phyloP scores from a whole-genome alignment of 2,113 vertebrate genomes.

The Ellobius talpinus region DNA sequence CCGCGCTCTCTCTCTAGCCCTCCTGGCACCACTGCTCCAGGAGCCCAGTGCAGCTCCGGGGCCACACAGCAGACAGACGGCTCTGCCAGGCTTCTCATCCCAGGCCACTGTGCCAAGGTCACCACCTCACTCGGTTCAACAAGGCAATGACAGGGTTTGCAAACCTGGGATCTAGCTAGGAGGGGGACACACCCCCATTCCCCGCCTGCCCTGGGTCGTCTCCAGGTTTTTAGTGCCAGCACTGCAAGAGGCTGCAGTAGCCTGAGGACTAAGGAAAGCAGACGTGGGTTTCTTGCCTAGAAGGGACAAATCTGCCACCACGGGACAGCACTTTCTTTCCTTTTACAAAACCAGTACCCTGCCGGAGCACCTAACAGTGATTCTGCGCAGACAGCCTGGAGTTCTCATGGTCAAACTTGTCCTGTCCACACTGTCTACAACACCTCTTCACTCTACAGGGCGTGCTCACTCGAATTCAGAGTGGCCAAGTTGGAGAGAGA shows the following conservation, averaged over 20 bases:
- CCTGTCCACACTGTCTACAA: background rate
- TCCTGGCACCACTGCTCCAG: background rate
- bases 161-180: background rate
- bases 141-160: background rate
- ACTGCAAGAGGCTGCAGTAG: background rate
- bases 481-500: background rate
- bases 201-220: background rate
- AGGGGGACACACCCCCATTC: background rate
- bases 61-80: background rate
- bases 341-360: constrained; percentile 28
- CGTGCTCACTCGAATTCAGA: background rate
- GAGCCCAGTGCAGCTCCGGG: background rate
- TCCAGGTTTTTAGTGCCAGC: background rate
- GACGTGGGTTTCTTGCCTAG: background rate
- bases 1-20: rapidly evolving
- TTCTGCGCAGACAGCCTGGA: background rate
- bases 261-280: background rate
- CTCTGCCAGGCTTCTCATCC: background rate
- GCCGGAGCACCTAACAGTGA: constrained; percentile 9
- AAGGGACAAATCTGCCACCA: background rate
- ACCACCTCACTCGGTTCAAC: rapidly evolving
- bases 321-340: background rate
- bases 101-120: background rate
- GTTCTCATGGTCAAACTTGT: constrained; percentile 19
- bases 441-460: background rate